Percentiles rank a stretch among this genome's conserved stretches.
These are phyloP conservation scores for Spilogale gracilis DNA, from an alignment of 2,113 vertebrate species.

Conservation along the genomic window DNA sequence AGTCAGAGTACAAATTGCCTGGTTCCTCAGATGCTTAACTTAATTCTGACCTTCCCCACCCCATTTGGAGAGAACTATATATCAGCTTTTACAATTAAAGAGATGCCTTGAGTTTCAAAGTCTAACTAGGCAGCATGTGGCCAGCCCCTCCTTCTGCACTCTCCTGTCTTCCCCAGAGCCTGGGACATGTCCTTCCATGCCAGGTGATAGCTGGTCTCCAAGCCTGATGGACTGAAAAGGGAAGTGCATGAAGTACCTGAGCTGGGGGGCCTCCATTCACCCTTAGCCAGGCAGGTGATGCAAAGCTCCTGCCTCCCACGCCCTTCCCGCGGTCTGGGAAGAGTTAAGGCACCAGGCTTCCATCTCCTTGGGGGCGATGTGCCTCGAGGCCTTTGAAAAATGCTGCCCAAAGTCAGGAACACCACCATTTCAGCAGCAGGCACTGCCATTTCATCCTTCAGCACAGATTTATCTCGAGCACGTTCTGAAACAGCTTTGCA, in stretches of 20 bases:
- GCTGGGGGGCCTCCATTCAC: not conserved
- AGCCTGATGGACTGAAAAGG: not conserved
- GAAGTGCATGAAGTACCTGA: accelerated
- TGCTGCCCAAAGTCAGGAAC: not conserved
- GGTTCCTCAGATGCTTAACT: not conserved
- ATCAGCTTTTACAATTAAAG: not conserved
- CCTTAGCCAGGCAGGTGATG: not conserved
- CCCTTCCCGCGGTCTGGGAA: accelerated
- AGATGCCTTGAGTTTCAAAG: not conserved
- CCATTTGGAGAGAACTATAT: not conserved
- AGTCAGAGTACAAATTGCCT: not conserved
- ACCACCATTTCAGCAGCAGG: not conserved
- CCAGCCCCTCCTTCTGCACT: not conserved
- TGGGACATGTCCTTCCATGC: not conserved
- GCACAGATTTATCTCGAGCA: not conserved
- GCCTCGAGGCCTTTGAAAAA: not conserved
- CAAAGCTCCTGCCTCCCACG: not conserved
- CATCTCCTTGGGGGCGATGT: accelerated
- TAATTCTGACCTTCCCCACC: not conserved
- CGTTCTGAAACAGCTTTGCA: not conserved
- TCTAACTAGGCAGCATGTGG: accelerated
- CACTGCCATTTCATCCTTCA: not conserved
- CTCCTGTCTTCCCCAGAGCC: not conserved
- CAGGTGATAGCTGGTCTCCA: not conserved
- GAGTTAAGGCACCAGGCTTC: not conserved